These are phyloP conservation scores for Ursus arctos DNA, from an alignment of 2,113 vertebrate species.

Conservation along the genomic window DNA sequence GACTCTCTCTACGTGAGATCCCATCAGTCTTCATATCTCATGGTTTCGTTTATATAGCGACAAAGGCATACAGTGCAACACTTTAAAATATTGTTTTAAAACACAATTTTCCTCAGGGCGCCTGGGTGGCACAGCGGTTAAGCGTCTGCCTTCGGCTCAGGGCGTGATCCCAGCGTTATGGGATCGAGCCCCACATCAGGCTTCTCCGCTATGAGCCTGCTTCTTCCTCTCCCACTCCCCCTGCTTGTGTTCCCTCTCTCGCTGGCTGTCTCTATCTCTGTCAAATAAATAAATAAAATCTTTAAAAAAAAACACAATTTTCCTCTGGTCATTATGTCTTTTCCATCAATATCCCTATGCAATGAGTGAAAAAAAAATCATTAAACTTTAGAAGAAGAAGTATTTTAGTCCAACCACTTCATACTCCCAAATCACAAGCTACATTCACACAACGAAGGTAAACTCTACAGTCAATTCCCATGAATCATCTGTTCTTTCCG, in stretches of 20 bases:
- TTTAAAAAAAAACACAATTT: neutral
- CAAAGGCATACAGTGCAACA: neutral
- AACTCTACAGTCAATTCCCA: neutral
- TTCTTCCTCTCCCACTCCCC: too few species aligned
- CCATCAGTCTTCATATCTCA: neutral
- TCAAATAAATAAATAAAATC: too few species aligned
- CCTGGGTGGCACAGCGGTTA: too few species aligned
- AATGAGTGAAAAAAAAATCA: neutral
- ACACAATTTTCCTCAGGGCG: neutral
- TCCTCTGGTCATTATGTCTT: neutral
- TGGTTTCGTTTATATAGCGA: neutral
- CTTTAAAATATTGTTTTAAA: slow-evolving; percentile 20
- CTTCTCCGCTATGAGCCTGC: too few species aligned
- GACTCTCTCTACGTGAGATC: neutral
- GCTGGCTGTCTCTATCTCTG: too few species aligned
- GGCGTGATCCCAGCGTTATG: too few species aligned
- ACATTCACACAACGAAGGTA: neutral
- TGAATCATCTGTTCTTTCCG: neutral
- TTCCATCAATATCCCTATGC: neutral
- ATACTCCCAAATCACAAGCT: neutral
- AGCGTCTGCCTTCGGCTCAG: too few species aligned
- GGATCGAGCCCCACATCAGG: too few species aligned
- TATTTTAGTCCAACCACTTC: neutral
- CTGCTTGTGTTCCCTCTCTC: too few species aligned
- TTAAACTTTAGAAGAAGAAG: neutral